A percentile compares a stretch with the other conserved stretches of the same genome.
phyloP scores from a whole-genome alignment of 2,113 vertebrate species.

The Oncorhynchus tshawytscha region DNA sequence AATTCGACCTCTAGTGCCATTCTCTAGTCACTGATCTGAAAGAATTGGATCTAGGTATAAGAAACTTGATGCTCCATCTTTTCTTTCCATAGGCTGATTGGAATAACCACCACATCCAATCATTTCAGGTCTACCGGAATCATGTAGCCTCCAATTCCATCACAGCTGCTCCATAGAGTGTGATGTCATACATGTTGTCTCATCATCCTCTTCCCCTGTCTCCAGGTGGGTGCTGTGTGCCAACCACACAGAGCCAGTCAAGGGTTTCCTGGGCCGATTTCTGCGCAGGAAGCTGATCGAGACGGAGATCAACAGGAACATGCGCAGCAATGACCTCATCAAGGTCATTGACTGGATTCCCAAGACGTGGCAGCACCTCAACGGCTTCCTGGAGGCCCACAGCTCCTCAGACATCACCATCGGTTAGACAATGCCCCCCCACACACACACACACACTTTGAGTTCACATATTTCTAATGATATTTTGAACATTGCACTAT shows the following conservation, averaged over 20 bases:
- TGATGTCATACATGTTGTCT: background rate
- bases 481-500: too few relatives aligned
- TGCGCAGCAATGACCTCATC: constrained; percentile 80
- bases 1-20: too few relatives aligned
- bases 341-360: constrained; percentile 90
- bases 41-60: too few relatives aligned
- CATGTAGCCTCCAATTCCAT: background rate
- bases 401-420: constrained; percentile 89
- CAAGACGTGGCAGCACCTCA: constrained; percentile 86
- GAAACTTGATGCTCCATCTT: too few relatives aligned
- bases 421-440: constrained; percentile 67
- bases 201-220: background rate
- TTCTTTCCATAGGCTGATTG: too few relatives aligned
- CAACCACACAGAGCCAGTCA: constrained; percentile 87
- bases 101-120: too few relatives aligned
- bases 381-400: constrained; percentile 85
- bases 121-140: background rate
- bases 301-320: constrained; percentile 81
- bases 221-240: constrained; percentile 84
- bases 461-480: background rate
- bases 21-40: too few relatives aligned
- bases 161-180: background rate
- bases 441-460: background rate
- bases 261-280: constrained; percentile 86
- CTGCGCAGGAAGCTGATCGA: constrained; percentile 86